Base-by-base conservation (phyloP, 2,113 vertebrate species). In the Brienomyrus brachyistius region DNA sequence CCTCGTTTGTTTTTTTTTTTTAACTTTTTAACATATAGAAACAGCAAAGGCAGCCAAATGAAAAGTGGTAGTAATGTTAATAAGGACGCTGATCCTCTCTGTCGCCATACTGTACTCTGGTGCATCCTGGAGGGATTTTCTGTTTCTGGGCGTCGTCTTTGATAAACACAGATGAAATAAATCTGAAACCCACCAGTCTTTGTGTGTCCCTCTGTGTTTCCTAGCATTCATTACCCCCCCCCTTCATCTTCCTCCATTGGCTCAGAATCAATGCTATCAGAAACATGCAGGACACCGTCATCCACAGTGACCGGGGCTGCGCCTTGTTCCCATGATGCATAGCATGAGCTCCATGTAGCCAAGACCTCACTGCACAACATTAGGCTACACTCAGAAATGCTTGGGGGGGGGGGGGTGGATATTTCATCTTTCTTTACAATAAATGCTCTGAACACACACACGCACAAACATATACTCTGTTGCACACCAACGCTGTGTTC, bases 121-220 rank as follows among this genome's bases (percentile, higher is more conserved):
- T 95, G 94, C 92, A 92, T 93, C 94, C 95, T 96, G 93, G 96
- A 96, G 92, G 93, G 92, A 93, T 93, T 93, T 94, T 94, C 91
- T 96, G 95, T 97, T 97, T 95, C 94, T 95, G 96, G 95, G 97
- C 95, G 94, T 97, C 97, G 95, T 96, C 96, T 98, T 98, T 97
- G 96, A 97, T 97, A 97, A 97, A 96, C 96, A 97, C 97, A 91
- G 92, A 95, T 95, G 93, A 92, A 95, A 95, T 96, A 96, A 96
- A 94, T 92, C 94, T 94, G 94, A 96, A 97, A 96, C 95, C 94
- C 92, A 94, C 94, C 91, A 27, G 50, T 23, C 87, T 66, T 51
- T 88, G 91, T 88, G 91, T 90, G 92, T 92, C 43, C 90, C 62
- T 93, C 23, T 92, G 51, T 21, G 90, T 90, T 90, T 87, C 1